Evolutionary conservation across 2,113 vertebrate genomes (phyloP).

Genomic region (Gnathochromis pfefferi): DNA sequence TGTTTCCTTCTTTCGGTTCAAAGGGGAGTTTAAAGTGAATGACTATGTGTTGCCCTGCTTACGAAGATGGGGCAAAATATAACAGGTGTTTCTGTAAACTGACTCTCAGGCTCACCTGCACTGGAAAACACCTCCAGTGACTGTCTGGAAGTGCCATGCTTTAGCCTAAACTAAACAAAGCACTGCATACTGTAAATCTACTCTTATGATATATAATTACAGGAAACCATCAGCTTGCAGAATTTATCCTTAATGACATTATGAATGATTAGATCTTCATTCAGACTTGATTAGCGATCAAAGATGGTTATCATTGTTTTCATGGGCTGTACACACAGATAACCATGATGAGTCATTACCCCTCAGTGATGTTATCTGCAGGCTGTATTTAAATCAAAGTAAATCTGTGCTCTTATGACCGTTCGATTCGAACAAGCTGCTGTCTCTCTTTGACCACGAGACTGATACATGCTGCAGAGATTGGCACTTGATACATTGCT

Average conservation of each 20-base stretch:
- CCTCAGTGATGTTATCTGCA: neutral
- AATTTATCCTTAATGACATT: neutral
- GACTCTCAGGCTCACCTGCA: constrained; percentile 45
- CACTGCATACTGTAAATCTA: neutral
- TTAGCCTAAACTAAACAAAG: neutral
- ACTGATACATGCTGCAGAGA: neutral
- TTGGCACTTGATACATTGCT: constrained; percentile 18
- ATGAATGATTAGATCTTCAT: neutral
- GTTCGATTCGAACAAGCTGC: neutral
- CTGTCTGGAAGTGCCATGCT: neutral
- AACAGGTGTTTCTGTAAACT: constrained; percentile 70
- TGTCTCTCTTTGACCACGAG: neutral
- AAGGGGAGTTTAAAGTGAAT: neutral
- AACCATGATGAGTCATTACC: neutral
- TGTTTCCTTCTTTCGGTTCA: neutral
- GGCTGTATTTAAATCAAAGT: constrained; percentile 12
- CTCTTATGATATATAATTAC: neutral
- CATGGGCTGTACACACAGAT: neutral
- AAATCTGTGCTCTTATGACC: neutral
- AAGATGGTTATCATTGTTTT: neutral
- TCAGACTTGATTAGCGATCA: neutral
- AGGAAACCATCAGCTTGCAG: neutral
- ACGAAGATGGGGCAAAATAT: constrained; percentile 33
- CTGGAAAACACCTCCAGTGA: neutral
- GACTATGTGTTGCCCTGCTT: constrained; percentile 33